Evolutionary conservation across 2,113 vertebrate genomes (phyloP), one percentile per base, ranked within the genome.

Genomic region (Syngnathoides biaculeatus): DNA sequence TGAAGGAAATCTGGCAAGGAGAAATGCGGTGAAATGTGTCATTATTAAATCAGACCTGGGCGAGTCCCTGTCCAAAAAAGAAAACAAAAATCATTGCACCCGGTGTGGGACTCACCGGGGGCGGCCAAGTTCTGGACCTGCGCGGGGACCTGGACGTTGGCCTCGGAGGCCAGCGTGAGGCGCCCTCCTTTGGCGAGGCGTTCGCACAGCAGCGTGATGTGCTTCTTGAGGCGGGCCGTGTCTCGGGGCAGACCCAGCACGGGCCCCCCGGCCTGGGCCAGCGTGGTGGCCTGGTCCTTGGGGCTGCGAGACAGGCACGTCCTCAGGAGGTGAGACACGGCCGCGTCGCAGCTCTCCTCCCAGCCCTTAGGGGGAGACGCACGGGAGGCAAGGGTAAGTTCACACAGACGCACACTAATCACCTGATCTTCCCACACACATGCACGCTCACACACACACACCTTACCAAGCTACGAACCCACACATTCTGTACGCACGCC

Each of bases 291-390:
- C 87, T 98, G 96, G 57, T 99, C 97, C 82, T 96, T 98, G 6
- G 95, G 91, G 75, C 93, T 98, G 81, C 94, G 94, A 0, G 97
- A 97, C 22, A 99, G 89, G 84, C 96, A 99, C 40, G 91, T 97
- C 75, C 94, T 93, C 82, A 99, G 74, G 30, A 98, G 93, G 80
- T 96, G 94, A 67, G 95, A 93, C 52, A 99, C 71, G 0, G 96
- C 94, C 0, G 95, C 94, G 63, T 98, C 96, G 65, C 95, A 96
- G 7, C 92, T 93, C 89, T 99, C 97, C 90, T 98, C 97, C 97
- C 97, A 99, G 22, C 96, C 97, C 97, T 98, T 27, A 24, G 43
- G 20, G 65, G 5, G 24, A 42, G 17, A 24, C 15, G 27, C 2
- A 47, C 14, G 39, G 5, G 35, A 35, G 20, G 56, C 20, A 43